A percentile compares a stretch with the other conserved stretches of the same genome.
Evolutionary conservation across 2,888 invertebrate species (phyloP).

Genomic region (Drosophila trichaetosa): DNA sequence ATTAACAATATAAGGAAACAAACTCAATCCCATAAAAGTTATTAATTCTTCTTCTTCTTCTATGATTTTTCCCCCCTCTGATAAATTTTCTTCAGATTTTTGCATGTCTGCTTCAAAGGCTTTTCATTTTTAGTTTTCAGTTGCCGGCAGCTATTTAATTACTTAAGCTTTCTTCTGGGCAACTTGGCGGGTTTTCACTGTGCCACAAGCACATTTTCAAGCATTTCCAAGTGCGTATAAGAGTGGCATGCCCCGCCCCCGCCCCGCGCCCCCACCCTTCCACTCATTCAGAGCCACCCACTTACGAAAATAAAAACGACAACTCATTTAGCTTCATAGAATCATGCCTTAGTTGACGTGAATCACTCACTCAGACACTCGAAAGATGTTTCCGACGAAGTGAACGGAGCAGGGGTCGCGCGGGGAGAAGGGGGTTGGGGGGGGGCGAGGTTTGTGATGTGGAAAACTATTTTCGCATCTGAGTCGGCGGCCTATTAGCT

Average conservation of each 20-base stretch:
- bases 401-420: background rate
- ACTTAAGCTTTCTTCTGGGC: constrained; percentile 18
- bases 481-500: constrained; percentile 69
- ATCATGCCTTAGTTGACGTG: constrained; percentile 78
- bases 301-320: constrained; percentile 65
- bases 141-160: constrained; percentile 33
- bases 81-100: background rate
- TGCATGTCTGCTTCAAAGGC: too few relatives aligned
- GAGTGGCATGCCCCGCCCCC: background rate
- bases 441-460: background rate
- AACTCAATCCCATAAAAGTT: background rate
- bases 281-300: constrained; percentile 38
- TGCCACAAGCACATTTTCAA: constrained; percentile 43
- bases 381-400: constrained; percentile 40
- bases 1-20: background rate
- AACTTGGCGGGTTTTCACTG: constrained; percentile 42
- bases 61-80: background rate
- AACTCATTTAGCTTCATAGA: constrained; percentile 77
- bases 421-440: background rate
- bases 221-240: constrained; percentile 49
- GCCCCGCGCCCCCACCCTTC: background rate
- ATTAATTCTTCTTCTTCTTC: background rate
- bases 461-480: constrained; percentile 71
- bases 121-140: background rate
- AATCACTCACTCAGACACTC: constrained; percentile 75